A percentile compares a stretch with the other conserved stretches of the same genome.
Conservation (phyloP, 2,797 vertebrate species). For the Threskiornis aethiopicus region DNA sequence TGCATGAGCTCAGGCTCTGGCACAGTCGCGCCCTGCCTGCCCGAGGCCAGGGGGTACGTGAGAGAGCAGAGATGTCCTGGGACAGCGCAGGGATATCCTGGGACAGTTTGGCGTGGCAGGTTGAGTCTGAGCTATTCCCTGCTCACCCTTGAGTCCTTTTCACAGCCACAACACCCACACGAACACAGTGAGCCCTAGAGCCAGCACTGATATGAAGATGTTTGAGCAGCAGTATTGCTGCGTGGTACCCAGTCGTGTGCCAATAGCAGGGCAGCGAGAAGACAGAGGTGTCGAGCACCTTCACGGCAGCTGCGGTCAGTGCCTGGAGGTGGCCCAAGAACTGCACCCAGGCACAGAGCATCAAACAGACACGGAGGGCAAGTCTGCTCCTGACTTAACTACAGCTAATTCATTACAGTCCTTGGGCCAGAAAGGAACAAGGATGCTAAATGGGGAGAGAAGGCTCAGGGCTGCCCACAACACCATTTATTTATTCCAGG, state of each 20-base stretch:
- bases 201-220: not conserved
- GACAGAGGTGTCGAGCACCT: not conserved
- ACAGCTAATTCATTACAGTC: not conserved
- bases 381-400: not conserved
- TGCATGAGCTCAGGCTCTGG: not conserved
- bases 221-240: not conserved
- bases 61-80: not conserved
- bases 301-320: not conserved
- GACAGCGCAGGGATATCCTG: not conserved
- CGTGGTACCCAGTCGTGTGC: rapidly evolving
- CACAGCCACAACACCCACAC: not conserved
- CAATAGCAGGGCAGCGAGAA: rapidly evolving
- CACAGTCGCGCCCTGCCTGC: not conserved
- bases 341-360: not conserved
- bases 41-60: rapidly evolving
- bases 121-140: not conserved
- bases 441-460: not conserved
- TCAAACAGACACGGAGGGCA: not conserved
- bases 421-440: not conserved
- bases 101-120: too few relatives aligned
- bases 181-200: not conserved
- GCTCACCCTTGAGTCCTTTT: not conserved
- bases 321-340: not conserved
- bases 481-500: not conserved
- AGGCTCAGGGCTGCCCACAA: not conserved